Conservation (phyloP, 2,113 vertebrate species). For the Crotophaga sulcirostris region DNA sequence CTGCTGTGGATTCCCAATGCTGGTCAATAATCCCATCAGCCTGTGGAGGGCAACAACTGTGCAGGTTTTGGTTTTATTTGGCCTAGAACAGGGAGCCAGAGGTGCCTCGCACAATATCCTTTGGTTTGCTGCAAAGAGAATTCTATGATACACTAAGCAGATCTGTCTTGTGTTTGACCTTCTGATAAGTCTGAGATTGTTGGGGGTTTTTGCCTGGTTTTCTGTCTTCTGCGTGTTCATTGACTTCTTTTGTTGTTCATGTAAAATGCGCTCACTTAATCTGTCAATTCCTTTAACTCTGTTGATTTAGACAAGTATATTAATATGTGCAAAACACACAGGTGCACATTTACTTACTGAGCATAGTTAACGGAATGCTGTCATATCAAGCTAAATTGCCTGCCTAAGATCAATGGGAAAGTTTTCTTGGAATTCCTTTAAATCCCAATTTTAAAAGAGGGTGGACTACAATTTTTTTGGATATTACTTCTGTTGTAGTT, state of each 20-base stretch:
- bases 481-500: neutral
- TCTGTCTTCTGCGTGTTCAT: neutral
- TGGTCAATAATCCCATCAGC: neutral
- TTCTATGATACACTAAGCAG: neutral
- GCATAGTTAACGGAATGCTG: neutral
- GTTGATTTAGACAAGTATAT: constrained; percentile 51
- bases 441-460: neutral
- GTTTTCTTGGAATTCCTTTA: neutral
- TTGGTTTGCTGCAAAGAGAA: neutral
- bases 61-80: neutral
- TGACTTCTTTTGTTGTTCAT: neutral
- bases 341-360: neutral
- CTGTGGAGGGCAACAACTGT: neutral
- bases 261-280: constrained; percentile 10
- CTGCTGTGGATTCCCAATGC: neutral
- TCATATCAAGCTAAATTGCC: neutral
- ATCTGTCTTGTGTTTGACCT: neutral
- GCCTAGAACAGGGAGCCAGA: neutral
- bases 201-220: neutral
- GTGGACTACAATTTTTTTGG: neutral
- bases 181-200: neutral
- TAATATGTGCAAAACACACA: neutral
- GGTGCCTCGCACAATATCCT: neutral
- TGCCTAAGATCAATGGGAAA: neutral
- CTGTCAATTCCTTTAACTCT: constrained; percentile 41